Evolutionary conservation across 1,140 invertebrate species (phyloP), one percentile per base, ranked within the genome.

Genomic region (Atta colombica): DNA sequence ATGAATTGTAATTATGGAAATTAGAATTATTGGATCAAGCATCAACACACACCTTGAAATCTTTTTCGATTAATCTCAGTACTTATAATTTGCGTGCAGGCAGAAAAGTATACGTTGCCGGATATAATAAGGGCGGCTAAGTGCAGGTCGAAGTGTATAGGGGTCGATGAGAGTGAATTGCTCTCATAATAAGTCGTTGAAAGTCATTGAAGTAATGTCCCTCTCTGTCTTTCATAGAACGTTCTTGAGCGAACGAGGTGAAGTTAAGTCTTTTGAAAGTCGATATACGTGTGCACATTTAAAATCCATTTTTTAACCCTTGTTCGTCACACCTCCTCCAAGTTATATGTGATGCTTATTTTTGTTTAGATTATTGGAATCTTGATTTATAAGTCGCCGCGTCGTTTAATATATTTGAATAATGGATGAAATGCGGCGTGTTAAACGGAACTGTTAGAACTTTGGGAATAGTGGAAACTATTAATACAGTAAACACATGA

Each of bases 171-270:
- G 87, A 85, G 85, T 75, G 89, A 92, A 90, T 87, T 88, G 88
- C 87, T 92, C 91, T 93, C 81, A 87, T 92, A 93, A 93, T 92
- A 93, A 93, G 92, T 93, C 91, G 91, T 93, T 89, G 89, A 92
- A 88, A 82, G 87, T 93, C 92, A 93, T 93, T 89, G 89, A 93
- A 87, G 78, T 81, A 82, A 82, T 86, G 74, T 87, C 4, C 88
- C 68, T 8, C 39, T 45, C 45, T 66, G 86, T 86, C 88, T 92
- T 87, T 88, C 78, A 75, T 87, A 49, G 63, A 66, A 68, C 55
- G 61, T 75, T 88, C 88, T 91, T 91, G 69, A 55, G 66, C 71
- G 77, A 86, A 61, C 55, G 81, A 77, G 88, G 87, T 90, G 92
- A 10, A 55, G 16, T 18, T 55, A 10, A 74, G 58, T 1, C 28